Evolutionary conservation across 2,113 vertebrate genomes (phyloP).

Genomic region (Stegostoma tigrinum): DNA sequence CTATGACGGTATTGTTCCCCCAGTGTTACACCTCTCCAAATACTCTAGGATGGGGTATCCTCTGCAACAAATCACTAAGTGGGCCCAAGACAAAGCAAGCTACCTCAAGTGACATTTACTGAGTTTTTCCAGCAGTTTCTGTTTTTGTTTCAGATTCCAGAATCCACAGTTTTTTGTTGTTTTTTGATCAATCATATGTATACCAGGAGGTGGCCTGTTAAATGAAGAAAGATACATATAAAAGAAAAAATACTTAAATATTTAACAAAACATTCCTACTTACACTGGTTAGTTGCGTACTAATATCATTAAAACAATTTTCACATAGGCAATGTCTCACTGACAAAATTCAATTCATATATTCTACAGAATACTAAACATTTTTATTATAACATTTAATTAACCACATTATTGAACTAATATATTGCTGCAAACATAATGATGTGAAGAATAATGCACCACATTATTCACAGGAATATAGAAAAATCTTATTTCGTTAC

Average conservation of each 20-base stretch:
- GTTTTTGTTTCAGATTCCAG: no score
- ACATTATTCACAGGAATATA: neutral
- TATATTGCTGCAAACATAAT: neutral
- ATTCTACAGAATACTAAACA: neutral
- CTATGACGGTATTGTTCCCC: no score
- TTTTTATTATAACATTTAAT: neutral
- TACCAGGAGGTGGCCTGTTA: neutral
- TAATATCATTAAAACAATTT: neutral
- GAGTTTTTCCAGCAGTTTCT: no score
- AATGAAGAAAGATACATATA: neutral
- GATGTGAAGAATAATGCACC: neutral
- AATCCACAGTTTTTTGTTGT: no score
- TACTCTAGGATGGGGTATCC: no score
- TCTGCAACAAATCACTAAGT: no score
- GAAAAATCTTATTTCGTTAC: neutral
- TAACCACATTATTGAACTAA: neutral
- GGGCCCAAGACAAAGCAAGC: no score
- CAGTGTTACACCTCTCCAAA: no score
- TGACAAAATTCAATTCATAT: neutral
- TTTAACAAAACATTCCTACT: neutral
- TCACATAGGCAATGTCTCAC: neutral
- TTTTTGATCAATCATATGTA: no score
- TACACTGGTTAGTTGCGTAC: neutral
- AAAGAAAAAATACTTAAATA: neutral
- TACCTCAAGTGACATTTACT: no score